Conservation (phyloP, 2,888 invertebrate genomes). For the Cephus nigrinus region DNA sequence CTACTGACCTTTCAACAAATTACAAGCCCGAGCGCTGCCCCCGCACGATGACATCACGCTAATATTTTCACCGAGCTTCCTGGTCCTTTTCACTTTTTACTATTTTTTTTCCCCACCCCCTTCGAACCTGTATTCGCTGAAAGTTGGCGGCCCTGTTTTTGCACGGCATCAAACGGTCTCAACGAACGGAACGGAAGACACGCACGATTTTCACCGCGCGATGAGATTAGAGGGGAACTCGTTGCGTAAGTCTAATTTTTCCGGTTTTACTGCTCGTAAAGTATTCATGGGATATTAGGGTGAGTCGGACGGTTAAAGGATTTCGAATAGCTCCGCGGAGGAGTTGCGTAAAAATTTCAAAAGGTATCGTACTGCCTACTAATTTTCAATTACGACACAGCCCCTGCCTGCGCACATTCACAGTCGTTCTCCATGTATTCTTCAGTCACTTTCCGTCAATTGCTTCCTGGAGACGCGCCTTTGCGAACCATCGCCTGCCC, state of each 20-base stretch:
- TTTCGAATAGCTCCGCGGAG: background rate
- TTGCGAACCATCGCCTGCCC: background rate
- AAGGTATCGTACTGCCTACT: background rate
- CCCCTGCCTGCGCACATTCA: too few relatives aligned
- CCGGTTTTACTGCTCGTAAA: background rate
- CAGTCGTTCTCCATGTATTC: background rate
- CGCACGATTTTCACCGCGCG: background rate
- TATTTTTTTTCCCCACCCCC: slow-evolving; percentile 22
- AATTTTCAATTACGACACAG: background rate
- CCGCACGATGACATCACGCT: slow-evolving; percentile 8
- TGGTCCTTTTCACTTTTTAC: slow-evolving; percentile 12
- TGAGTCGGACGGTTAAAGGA: background rate
- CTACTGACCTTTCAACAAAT: slow-evolving; percentile 46
- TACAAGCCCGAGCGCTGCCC: slow-evolving; percentile 13
- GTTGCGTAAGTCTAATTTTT: background rate
- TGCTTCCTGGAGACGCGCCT: background rate
- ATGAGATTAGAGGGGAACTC: background rate
- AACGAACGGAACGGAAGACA: background rate
- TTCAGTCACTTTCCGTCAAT: background rate
- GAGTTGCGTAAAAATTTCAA: background rate
- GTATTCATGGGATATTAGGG: background rate
- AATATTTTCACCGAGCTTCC: slow-evolving; percentile 23
- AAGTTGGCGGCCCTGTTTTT: background rate
- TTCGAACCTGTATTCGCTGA: slow-evolving; percentile 1
- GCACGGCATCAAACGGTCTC: background rate